These are phyloP conservation scores for Azorinus chamasolen DNA, from an alignment of 2,888 invertebrate species.

Conservation along the genomic window DNA sequence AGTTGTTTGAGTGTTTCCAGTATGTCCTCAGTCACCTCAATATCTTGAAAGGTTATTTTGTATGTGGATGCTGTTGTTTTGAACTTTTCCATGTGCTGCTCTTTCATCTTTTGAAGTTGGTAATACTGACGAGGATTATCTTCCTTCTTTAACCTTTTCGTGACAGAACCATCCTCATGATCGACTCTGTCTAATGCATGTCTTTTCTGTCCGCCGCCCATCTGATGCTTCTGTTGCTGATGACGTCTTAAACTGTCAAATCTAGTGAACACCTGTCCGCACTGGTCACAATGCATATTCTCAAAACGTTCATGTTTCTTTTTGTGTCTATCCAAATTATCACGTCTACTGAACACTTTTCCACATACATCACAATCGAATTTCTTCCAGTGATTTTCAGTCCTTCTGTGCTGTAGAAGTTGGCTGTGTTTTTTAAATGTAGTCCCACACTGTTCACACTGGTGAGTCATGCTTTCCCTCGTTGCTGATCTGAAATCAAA, in stretches of 20 bases:
- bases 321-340: constrained; percentile 21
- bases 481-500: no score
- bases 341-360: constrained; percentile 2
- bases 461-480: constrained; percentile 7
- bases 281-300: constrained; percentile 17
- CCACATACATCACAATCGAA: constrained; percentile 19
- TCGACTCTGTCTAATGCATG: neutral
- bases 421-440: constrained; percentile 18
- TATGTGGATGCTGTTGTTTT: constrained; percentile 29
- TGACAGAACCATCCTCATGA: neutral
- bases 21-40: constrained; percentile 30
- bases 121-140: constrained; percentile 17
- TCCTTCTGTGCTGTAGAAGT: constrained; percentile 10
- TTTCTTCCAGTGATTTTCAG: constrained; percentile 27
- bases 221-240: neutral
- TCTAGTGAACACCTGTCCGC: constrained; percentile 16
- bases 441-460: constrained; percentile 14
- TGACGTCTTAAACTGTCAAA: constrained; percentile 3
- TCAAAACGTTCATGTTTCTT: constrained; percentile 4
- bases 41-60: constrained; percentile 25
- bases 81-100: constrained; percentile 26
- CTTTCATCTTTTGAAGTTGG: constrained; percentile 10
- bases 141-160: constrained; percentile 18
- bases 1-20: constrained; percentile 6
- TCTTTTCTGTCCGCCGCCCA: constrained; percentile 17